Evolutionary conservation across 1,140 invertebrate genomes (phyloP), one percentile per base, ranked within the genome.

Genomic region (Muscidifurax raptorellus): DNA sequence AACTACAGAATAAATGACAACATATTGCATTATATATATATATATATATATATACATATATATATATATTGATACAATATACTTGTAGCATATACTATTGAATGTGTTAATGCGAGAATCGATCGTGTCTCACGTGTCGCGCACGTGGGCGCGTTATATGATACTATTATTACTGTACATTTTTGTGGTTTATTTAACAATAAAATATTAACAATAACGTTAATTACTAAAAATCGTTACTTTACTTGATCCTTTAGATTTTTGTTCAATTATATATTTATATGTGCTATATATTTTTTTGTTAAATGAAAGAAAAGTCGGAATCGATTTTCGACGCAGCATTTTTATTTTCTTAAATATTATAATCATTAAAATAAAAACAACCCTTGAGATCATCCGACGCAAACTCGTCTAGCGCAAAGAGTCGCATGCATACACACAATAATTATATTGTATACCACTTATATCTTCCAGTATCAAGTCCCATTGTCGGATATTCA

Each of bases 151-250:
- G 82, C 80, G 81, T 74, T 88, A 90, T 90, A 92, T 89, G 87
- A 91, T 91, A 86, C 85, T 87, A 89, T 88, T 89, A 90, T 91
- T 90, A 91, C 88, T 93, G 92, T 93, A 93, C 91, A 93, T 93
- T 92, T 91, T 93, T 93, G 91, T 93, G 91, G 89, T 93, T 93
- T 93, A 93, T 92, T 93, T 93, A 93, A 92, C 90, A 93, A 93
- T 93, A 93, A 93, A 93, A 92, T 88, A 92, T 91, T 93, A 92
- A 91, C 89, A 91, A 90, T 91, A 90, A 92, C 71, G 88, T 92
- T 90, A 85, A 86, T 52, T 40, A 30, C 36, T 2, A 59, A 59
- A 22, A 18, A 59, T 2, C 7, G 52, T 59, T n/a, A 4, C 22
- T 36, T 36, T 18, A 36, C 25, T 36, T 22, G 44, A 75, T 44